Evolutionary conservation across 2,797 vertebrate genomes (phyloP), one percentile per base, ranked within the genome.

Genomic region (Leontopithecus rosalia): DNA sequence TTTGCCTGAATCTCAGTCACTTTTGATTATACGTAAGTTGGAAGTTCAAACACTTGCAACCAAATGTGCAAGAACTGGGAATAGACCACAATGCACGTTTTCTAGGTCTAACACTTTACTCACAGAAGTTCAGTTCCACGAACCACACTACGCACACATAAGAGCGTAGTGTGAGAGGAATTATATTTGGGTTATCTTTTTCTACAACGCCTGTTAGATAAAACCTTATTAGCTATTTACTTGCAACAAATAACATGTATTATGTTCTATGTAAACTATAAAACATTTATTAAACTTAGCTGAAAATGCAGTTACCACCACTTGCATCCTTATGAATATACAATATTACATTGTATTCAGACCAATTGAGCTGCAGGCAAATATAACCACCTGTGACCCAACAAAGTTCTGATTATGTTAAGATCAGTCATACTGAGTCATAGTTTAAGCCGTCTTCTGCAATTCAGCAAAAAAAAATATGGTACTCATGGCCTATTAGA

Each of bases 151-250:
- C 0, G n/a, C 39, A 33, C 77, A 50, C 6, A 26, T 2, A 20
- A 20, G 41, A 52, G 17, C 5, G 20, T 43, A 43, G 43, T 43
- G 43, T 43, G 88, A 84, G 20, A 77, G 14, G n/a, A 90, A 43
- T 85, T 81, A 17, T 84, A 33, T 75, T 87, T n/a, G 14, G n/a
- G 28, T 73, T 94, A 22, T 64, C 30, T 50, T 93, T 93, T 81
- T 88, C 87, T 95, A 17, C 50, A 83, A 96, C 82, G 79, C 3
- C 11, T 84, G 14, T 77, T 79, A 81, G 88, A 67, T 87, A 80
- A 94, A 97, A 88, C 3, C 36, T 90, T n/a, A 88, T 79, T 61
- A 95, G 30, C 19, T 77, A 28, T 91, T 81, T 73, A 11, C 67
- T 91, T 75, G 50, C 33, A 70, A 80, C 22, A 93, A 76, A 96